Evolutionary conservation across 2,797 vertebrate genomes (phyloP).

Genomic region (Chloroceryle amazona): DNA sequence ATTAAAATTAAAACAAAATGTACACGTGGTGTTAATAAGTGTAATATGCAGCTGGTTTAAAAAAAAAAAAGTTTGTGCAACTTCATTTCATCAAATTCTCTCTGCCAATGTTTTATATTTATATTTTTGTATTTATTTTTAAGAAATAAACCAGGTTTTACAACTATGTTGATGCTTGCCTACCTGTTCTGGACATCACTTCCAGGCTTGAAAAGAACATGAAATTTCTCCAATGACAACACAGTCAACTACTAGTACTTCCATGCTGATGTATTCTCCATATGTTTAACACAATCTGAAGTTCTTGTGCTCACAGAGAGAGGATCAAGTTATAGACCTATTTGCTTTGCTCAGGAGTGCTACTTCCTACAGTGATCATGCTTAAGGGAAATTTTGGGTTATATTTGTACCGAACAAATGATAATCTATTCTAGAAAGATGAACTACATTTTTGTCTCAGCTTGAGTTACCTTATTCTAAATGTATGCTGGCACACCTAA

Average conservation of each 20-base stretch:
- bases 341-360: background rate
- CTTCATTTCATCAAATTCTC: constrained; percentile 89
- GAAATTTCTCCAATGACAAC: background rate
- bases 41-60: constrained; percentile 84
- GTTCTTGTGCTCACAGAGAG: background rate
- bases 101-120: constrained; percentile 99
- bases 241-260: background rate
- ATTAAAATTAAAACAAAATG: constrained; percentile 78
- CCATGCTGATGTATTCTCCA: background rate
- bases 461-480: background rate
- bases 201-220: background rate
- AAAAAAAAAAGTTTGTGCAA: constrained; percentile 78
- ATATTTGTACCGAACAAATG: background rate
- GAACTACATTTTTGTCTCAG: background rate
- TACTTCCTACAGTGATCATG: background rate
- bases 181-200: constrained; percentile 14
- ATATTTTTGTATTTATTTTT: constrained; percentile 99
- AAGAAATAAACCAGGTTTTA: constrained; percentile 93
- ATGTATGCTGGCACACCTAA: background rate
- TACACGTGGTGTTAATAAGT: constrained; percentile 86
- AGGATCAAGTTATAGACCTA: background rate
- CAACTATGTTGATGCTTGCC: constrained; percentile 77
- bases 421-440: background rate
- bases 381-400: background rate
- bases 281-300: background rate